Percentiles rank a stretch among this genome's conserved stretches.
Evolutionary conservation across 2,888 invertebrate species (phyloP).

Genomic region (Athrips mouffetella): DNA sequence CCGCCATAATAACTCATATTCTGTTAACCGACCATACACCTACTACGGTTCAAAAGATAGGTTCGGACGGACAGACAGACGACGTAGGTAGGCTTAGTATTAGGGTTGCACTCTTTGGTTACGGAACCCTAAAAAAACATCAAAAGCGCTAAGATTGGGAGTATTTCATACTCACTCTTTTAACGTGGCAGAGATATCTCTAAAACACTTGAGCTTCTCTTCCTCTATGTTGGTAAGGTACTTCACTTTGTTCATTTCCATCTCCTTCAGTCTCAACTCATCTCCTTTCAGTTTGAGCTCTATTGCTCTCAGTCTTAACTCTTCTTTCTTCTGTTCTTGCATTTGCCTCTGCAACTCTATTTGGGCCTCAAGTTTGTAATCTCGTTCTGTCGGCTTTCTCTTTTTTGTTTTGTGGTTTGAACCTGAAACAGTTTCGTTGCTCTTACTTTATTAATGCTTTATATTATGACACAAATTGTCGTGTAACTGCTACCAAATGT

Average conservation of each 20-base stretch:
- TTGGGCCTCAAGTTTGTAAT: constrained; percentile 36
- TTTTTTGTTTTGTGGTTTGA: constrained; percentile 16
- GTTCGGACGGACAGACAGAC: too few species aligned
- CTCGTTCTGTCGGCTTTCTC: constrained; percentile 32
- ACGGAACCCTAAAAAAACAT: too few species aligned
- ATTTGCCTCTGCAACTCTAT: constrained; percentile 38
- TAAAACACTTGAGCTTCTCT: constrained; percentile 44
- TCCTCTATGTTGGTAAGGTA: constrained; percentile 44
- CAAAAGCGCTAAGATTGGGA: background rate
- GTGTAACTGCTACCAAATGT: too few species aligned
- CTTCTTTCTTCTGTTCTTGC: constrained; percentile 41
- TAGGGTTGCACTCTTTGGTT: too few species aligned
- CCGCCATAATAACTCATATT: too few species aligned
- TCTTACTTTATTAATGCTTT: too few species aligned
- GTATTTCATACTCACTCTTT: constrained; percentile 36
- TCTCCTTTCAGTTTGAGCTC: constrained; percentile 45
- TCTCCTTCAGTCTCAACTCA: constrained; percentile 42
- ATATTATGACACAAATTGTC: too few species aligned
- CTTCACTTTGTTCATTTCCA: constrained; percentile 46
- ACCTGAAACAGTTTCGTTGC: constrained; percentile 15
- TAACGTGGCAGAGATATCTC: constrained; percentile 39
- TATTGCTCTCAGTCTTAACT: constrained; percentile 40
- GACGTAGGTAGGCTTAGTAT: too few species aligned
- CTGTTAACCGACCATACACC: too few species aligned
- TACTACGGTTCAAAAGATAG: too few species aligned